A percentile compares a stretch with the other conserved stretches of the same genome.
These are phyloP conservation scores for Gnathonemus longibarbis DNA, from an alignment of 2,113 vertebrate genomes.

Conservation along the genomic window DNA sequence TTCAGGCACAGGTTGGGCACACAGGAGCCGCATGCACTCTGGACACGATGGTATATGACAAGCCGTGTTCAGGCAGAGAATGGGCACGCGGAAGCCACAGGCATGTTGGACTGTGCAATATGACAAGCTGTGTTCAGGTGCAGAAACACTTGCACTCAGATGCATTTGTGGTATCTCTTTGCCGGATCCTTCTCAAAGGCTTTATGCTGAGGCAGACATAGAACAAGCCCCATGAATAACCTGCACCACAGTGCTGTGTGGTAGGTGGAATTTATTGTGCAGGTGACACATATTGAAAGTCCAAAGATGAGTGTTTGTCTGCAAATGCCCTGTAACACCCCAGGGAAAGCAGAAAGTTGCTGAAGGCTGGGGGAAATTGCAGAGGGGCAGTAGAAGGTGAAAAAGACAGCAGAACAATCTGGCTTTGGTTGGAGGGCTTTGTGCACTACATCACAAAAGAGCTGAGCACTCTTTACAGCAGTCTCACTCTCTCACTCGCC, in stretches of 20 bases:
- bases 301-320: background rate
- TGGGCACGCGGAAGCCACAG: background rate
- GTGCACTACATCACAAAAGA: background rate
- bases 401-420: background rate
- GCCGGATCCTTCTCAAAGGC: background rate
- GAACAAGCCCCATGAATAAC: background rate
- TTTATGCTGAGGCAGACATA: background rate
- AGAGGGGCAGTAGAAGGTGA: background rate
- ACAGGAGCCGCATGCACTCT: background rate
- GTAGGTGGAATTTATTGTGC: background rate
- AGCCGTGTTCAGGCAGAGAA: background rate
- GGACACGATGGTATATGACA: background rate
- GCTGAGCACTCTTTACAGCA: background rate
- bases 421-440: background rate
- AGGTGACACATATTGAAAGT: background rate
- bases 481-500: background rate
- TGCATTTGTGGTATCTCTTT: background rate
- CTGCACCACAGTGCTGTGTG: background rate
- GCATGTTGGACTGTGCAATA: too few relatives aligned
- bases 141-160: background rate
- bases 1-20: background rate
- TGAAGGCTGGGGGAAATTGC: background rate
- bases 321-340: background rate
- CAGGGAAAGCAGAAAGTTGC: background rate
- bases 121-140: background rate